Percentiles rank a stretch among this genome's conserved stretches.
Evolutionary conservation across 92 coral and sea anemone species (phyloP).

Genomic region (Blastomussa wellsi): DNA sequence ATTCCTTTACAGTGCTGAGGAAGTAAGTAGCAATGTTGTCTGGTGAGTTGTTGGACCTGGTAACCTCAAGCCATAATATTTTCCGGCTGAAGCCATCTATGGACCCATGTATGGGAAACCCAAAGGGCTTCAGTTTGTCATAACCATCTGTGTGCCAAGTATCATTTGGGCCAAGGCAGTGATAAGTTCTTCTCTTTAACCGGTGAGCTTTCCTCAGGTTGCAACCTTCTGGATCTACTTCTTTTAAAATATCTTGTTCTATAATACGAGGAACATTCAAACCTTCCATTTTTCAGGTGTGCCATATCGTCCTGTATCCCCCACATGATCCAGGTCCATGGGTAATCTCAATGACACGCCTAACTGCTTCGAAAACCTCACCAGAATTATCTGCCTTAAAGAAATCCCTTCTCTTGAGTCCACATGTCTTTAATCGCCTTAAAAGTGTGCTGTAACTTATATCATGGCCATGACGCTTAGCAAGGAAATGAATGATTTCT

Average conservation of each 20-base stretch:
- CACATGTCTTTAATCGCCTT: no score
- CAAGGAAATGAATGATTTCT: no score
- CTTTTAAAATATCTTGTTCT: conserved; percentile 67
- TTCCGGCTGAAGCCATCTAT: conserved; percentile 41
- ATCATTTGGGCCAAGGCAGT: conserved; percentile 1
- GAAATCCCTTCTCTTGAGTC: no score
- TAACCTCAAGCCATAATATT: conserved; percentile 48
- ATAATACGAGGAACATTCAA: conserved; percentile 55
- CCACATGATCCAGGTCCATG: no score
- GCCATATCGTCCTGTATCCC: no score
- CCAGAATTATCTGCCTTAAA: no score
- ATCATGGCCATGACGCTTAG: no score
- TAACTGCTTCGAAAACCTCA: no score
- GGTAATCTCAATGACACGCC: no score
- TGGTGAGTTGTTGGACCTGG: conserved; percentile 65
- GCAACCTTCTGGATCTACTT: conserved; percentile 62
- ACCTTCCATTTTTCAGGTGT: conserved; percentile 75
- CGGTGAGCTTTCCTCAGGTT: conserved; percentile 49
- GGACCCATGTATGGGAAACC: conserved; percentile 7
- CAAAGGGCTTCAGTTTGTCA: neutral
- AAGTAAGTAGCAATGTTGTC: conserved; percentile 57
- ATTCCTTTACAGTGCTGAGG: conserved; percentile 45
- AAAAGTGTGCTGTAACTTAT: no score
- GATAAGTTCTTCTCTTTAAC: conserved; percentile 2
- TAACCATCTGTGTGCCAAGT: conserved; percentile 15